Percentiles rank a stretch among this genome's conserved stretches.
phyloP scores from a whole-genome alignment of 1,140 invertebrate genomes.

The Apis cerana region DNA sequence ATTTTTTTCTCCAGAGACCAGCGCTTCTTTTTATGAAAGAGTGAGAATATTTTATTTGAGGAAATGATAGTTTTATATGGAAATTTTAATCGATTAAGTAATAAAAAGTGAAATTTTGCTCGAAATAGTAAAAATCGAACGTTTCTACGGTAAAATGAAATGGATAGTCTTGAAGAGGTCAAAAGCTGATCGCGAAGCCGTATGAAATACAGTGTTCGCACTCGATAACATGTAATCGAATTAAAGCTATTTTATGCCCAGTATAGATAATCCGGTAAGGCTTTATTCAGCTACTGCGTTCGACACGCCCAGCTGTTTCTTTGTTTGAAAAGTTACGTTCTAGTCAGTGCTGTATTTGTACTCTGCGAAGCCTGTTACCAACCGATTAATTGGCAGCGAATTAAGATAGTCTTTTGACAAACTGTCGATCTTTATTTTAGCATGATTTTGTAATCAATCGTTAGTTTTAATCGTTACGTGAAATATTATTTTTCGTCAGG shows the following conservation, averaged over 20 bases:
- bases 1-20: too few relatives aligned
- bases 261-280: conserved; percentile 39
- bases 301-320: conserved; percentile 34
- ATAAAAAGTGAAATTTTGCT: neutral
- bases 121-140: neutral
- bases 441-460: too few relatives aligned
- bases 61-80: neutral
- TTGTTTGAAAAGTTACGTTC: conserved; percentile 23
- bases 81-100: too few relatives aligned
- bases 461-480: neutral
- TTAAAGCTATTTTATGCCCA: conserved; percentile 52
- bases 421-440: neutral
- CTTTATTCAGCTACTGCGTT: conserved; percentile 6
- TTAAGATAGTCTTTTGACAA: neutral
- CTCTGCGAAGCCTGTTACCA: neutral
- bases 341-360: neutral
- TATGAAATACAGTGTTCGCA: conserved; percentile 49
- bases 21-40: too few relatives aligned
- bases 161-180: conserved; percentile 1
- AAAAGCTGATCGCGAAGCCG: conserved; percentile 47
- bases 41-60: neutral
- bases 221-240: conserved; percentile 63
- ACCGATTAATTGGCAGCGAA: neutral
- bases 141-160: neutral
- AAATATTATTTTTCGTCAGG: too few relatives aligned